Conservation (phyloP, 1,140 invertebrate species). For the Hyles euphorbiae region DNA sequence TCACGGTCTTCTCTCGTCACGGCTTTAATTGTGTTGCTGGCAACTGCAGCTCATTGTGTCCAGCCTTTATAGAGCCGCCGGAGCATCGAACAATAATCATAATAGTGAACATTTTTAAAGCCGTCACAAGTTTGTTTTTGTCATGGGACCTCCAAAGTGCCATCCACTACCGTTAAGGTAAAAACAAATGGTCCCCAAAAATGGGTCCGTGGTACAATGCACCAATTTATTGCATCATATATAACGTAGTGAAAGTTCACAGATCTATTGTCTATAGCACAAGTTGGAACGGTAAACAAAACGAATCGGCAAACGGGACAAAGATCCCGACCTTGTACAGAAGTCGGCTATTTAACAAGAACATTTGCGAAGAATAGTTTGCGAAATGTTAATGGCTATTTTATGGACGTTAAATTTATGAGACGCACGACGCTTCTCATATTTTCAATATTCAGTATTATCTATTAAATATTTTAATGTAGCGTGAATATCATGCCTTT, state of each 20-base stretch:
- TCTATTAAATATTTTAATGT: too few species aligned
- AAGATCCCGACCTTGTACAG: conserved; percentile 45
- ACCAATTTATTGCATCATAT: conserved; percentile 57
- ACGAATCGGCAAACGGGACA: conserved; percentile 28
- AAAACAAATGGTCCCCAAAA: conserved; percentile 52
- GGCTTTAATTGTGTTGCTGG: conserved; percentile 46
- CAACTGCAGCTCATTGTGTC: conserved; percentile 36
- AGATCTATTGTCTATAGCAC: conserved; percentile 38
- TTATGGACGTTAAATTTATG: conserved; percentile 30
- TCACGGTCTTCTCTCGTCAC: conserved; percentile 53
- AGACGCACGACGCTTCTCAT: conserved; percentile 4
- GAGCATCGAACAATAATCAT: conserved; percentile 30
- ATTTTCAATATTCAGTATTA: too few species aligned
- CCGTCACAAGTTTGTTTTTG: conserved; percentile 57
- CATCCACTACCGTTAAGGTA: conserved; percentile 61
- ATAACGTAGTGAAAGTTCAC: conserved; percentile 67
- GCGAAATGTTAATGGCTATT: conserved; percentile 45
- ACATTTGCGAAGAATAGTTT: conserved; percentile 42
- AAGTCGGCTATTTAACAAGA: conserved; percentile 42
- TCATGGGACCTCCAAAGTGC: conserved; percentile 50
- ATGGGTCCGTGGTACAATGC: conserved; percentile 39
- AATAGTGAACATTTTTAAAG: conserved; percentile 40
- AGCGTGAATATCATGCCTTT: too few species aligned
- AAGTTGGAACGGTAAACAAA: conserved; percentile 56
- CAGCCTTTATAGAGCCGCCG: conserved; percentile 37